These are phyloP conservation scores for Myanophis thanlyinensis DNA, from an alignment of 2,113 vertebrate species.

Conservation along the genomic window DNA sequence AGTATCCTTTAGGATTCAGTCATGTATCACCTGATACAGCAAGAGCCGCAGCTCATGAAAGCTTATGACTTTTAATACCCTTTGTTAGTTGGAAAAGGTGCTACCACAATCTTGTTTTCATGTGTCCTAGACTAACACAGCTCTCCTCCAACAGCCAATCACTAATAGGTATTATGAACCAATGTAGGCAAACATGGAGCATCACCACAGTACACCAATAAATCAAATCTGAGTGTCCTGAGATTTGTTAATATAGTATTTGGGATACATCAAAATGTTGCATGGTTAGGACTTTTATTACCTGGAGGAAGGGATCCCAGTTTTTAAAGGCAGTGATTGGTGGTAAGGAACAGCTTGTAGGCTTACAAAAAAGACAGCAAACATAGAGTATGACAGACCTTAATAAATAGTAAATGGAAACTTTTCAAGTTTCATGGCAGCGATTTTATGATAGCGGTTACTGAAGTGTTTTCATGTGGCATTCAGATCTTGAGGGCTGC, in stretches of 20 bases:
- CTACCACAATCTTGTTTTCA: neutral
- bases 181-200: neutral
- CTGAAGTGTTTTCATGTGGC: neutral
- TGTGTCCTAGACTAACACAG: neutral
- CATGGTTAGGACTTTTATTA: neutral
- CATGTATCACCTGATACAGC: neutral
- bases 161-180: neutral
- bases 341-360: neutral
- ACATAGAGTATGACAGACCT: neutral
- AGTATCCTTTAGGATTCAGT: neutral
- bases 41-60: neutral
- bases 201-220: neutral
- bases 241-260: neutral
- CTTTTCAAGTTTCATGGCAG: neutral
- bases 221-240: neutral
- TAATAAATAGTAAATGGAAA: neutral
- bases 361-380: neutral
- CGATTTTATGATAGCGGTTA: neutral
- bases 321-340: neutral
- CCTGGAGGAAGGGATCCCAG: neutral
- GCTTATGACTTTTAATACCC: neutral
- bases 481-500: neutral
- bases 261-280: neutral
- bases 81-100: neutral
- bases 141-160: neutral